Conservation (phyloP, 2,888 invertebrate species). For the Dryobota labecula region DNA sequence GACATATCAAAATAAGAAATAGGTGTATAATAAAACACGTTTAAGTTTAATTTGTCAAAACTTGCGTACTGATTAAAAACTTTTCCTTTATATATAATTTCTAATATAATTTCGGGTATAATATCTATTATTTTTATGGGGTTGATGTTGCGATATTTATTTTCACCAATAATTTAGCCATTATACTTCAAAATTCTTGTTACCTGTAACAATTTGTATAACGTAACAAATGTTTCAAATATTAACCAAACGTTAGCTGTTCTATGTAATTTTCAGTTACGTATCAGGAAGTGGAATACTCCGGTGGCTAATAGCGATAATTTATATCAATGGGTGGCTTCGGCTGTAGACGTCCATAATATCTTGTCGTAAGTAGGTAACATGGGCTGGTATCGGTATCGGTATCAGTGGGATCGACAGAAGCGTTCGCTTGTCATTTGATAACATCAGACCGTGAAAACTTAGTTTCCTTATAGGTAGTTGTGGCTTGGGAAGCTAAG, state of each 20-base stretch:
- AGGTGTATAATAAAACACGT: too few relatives aligned
- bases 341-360: constrained; percentile 15
- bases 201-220: neutral
- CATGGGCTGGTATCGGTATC: constrained; percentile 21
- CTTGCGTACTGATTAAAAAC: too few relatives aligned
- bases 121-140: too few relatives aligned
- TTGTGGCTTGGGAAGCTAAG: neutral
- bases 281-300: constrained; percentile 27
- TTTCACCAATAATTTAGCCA: too few relatives aligned
- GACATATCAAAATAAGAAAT: too few relatives aligned
- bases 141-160: too few relatives aligned
- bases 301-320: constrained; percentile 28
- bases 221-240: neutral
- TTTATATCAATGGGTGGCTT: constrained; percentile 33
- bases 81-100: too few relatives aligned
- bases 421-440: constrained; percentile 34
- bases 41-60: too few relatives aligned
- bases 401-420: constrained; percentile 29
- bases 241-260: neutral
- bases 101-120: too few relatives aligned
- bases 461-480: constrained; percentile 15
- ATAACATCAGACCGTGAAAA: constrained; percentile 49
- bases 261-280: constrained; percentile 14
- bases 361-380: constrained; percentile 21
- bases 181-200: neutral